Percentiles rank a stretch among this genome's conserved stretches.
Conservation (phyloP, 2,113 vertebrate genomes). For the Protobothrops flavoviridis region DNA sequence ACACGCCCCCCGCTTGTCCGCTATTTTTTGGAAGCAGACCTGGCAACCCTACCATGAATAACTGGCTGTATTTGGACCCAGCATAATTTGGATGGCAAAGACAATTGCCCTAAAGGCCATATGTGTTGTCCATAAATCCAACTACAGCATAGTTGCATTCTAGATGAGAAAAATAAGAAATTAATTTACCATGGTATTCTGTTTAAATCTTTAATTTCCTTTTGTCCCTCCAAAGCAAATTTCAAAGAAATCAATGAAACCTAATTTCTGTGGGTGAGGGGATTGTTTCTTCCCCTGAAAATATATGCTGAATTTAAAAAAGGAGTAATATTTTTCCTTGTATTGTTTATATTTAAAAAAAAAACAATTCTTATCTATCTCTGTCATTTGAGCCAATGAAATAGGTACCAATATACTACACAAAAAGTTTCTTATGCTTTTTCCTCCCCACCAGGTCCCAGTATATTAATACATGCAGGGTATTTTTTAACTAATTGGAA, state of each 20-base stretch:
- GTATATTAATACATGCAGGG: not conserved
- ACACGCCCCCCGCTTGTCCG: too few relatives aligned
- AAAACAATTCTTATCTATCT: constrained; percentile 7
- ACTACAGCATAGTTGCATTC: constrained; percentile 69
- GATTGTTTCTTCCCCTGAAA: not conserved
- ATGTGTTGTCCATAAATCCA: constrained; percentile 67
- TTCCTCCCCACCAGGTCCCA: not conserved
- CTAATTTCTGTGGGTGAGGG: not conserved
- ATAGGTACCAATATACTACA: not conserved
- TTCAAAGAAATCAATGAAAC: not conserved
- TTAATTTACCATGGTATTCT: not conserved
- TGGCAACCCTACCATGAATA: too few relatives aligned
- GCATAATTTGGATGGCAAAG: constrained; percentile 63
- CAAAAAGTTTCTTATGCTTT: not conserved
- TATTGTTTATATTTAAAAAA: not conserved
- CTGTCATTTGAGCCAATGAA: not conserved
- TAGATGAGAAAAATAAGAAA: constrained; percentile 31
- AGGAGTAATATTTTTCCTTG: not conserved
- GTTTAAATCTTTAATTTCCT: not conserved
- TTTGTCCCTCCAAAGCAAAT: not conserved
- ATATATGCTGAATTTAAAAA: not conserved
- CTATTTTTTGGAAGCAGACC: too few relatives aligned
- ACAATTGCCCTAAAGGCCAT: constrained; percentile 68
- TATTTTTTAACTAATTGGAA: not conserved
- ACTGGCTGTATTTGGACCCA: constrained; percentile 69